Percentiles rank a stretch among this genome's conserved stretches.
phyloP scores from a whole-genome alignment of 2,113 vertebrate genomes.

The Tricholaema leucomelas region DNA sequence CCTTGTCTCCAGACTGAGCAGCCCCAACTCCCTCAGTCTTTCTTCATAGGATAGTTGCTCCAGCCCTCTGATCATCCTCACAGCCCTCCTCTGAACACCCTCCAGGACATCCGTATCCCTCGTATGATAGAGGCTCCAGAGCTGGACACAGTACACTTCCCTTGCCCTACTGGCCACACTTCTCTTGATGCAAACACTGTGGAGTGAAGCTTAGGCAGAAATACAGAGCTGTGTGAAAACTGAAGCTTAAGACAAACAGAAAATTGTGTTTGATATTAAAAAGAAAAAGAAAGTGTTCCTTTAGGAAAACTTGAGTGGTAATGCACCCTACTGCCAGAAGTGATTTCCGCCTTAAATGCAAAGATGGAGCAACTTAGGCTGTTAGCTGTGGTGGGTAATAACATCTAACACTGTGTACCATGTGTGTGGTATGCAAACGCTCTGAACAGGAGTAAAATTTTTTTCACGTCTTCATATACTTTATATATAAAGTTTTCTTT shows the following conservation, averaged over 20 bases:
- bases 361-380: not conserved
- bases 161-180: too few species aligned
- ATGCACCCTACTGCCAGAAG: not conserved
- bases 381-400: not conserved
- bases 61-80: too few species aligned
- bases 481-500: not conserved
- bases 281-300: not conserved
- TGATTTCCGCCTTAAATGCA: not conserved
- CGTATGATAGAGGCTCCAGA: too few species aligned
- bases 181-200: accelerated
- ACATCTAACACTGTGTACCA: not conserved
- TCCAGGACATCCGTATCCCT: too few species aligned
- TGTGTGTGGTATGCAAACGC: not conserved
- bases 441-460: not conserved
- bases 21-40: too few species aligned
- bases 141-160: too few species aligned
- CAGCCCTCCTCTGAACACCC: too few species aligned
- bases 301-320: not conserved
- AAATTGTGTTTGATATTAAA: not conserved
- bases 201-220: not conserved
- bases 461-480: not conserved
- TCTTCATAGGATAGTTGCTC: too few species aligned
- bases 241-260: not conserved
- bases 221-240: not conserved
- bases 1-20: too few species aligned